Conservation (phyloP, 2,113 vertebrate genomes). For the Synodontis membranacea region DNA sequence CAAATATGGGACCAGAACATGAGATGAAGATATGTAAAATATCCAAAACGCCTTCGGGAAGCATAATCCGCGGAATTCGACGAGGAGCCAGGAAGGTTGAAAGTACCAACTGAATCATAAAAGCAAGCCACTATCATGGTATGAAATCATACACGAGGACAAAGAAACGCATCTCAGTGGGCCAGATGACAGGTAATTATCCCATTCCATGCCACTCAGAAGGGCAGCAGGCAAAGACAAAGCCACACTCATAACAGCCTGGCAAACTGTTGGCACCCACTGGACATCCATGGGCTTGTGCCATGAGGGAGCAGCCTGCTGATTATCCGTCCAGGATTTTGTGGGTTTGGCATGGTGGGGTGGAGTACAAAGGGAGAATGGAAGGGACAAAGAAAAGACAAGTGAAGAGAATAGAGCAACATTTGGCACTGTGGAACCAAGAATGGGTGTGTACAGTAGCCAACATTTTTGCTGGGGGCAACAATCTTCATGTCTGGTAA, state of each 20-base stretch:
- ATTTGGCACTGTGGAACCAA: background rate
- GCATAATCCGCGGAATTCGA: background rate
- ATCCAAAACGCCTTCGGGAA: background rate
- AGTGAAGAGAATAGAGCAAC: background rate
- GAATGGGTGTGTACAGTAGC: background rate
- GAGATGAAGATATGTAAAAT: background rate
- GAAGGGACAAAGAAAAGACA: background rate
- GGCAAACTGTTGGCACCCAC: slow-evolving; percentile 47
- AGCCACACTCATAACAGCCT: slow-evolving; percentile 47
- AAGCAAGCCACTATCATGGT: background rate
- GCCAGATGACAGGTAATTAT: slow-evolving; percentile 56
- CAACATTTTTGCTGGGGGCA: slow-evolving; percentile 33
- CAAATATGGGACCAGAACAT: too few relatives aligned
- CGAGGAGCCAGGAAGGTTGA: background rate
- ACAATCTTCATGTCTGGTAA: background rate
- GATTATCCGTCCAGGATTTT: slow-evolving; percentile 42
- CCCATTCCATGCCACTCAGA: slow-evolving; percentile 19
- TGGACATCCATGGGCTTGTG: slow-evolving; percentile 30
- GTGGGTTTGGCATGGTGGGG: slow-evolving; percentile 26
- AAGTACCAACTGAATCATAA: background rate
- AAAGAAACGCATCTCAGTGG: slow-evolving; percentile 42
- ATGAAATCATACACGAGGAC: background rate
- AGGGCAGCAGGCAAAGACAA: slow-evolving; percentile 52
- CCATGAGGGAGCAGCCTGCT: slow-evolving; percentile 40
- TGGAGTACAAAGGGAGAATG: slow-evolving; percentile 7